These are phyloP conservation scores for Coelopa pilipes DNA, from an alignment of 2,888 invertebrate genomes.

Conservation along the genomic window DNA sequence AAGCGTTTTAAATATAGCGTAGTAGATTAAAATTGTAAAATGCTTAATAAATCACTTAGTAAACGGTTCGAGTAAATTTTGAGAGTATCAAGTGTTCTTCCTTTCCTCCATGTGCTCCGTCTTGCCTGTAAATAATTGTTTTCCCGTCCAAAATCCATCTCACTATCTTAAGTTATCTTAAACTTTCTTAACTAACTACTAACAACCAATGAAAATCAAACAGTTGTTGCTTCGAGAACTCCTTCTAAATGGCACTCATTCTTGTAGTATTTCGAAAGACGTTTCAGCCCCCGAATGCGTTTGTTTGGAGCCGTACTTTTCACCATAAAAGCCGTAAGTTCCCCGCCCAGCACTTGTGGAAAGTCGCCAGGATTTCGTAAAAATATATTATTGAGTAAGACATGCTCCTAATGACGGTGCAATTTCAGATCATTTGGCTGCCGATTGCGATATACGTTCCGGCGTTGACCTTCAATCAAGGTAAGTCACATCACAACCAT, in stretches of 20 bases:
- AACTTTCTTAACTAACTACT: too few species aligned
- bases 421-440: constrained; percentile 58
- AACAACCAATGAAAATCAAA: too few species aligned
- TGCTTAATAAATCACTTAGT: too few species aligned
- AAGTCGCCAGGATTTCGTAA: background rate
- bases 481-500: constrained; percentile 53
- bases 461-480: constrained; percentile 81
- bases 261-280: constrained; percentile 75
- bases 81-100: too few species aligned
- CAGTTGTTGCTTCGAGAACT: background rate
- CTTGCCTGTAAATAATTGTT: too few species aligned
- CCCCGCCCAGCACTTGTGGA: background rate
- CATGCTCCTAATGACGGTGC: background rate
- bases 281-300: constrained; percentile 77
- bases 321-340: constrained; percentile 75
- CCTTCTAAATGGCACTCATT: constrained; percentile 1
- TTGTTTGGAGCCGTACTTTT: constrained; percentile 78
- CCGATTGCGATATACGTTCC: constrained; percentile 75
- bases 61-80: too few species aligned
- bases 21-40: too few species aligned
- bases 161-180: too few species aligned
- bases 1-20: too few species aligned
- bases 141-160: too few species aligned
- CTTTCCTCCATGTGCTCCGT: too few species aligned
- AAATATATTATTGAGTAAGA: background rate